These are phyloP conservation scores for Phaenicophaeus curvirostris DNA, from an alignment of 2,797 vertebrate genomes.

Conservation along the genomic window DNA sequence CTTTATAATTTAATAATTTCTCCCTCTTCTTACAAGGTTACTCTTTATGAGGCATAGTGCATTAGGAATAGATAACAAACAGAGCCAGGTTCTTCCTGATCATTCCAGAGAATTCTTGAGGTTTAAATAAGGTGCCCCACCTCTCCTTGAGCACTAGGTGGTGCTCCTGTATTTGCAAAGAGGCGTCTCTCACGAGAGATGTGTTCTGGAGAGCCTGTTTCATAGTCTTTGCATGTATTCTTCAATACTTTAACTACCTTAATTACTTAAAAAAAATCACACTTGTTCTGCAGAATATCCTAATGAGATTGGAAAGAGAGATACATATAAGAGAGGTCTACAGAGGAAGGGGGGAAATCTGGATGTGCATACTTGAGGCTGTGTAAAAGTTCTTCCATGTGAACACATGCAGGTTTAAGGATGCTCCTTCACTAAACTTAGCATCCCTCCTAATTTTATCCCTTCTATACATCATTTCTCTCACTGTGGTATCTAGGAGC, in stretches of 20 bases:
- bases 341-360: background rate
- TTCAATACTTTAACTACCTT: background rate
- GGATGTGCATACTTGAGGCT: background rate
- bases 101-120: background rate
- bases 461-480: background rate
- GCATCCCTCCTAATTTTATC: background rate
- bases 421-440: background rate
- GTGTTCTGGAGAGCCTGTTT: background rate
- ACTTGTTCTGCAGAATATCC: background rate
- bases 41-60: background rate
- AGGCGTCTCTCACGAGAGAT: rapidly evolving
- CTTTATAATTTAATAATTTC: background rate
- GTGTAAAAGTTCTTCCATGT: background rate
- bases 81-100: background rate
- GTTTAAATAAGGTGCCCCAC: background rate
- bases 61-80: background rate
- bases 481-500: background rate
- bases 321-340: background rate
- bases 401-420: background rate
- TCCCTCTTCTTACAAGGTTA: background rate
- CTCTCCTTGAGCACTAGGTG: conserved; percentile 60
- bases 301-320: background rate
- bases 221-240: background rate
- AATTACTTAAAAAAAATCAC: background rate
- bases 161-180: conserved; percentile 17